phyloP scores from a whole-genome alignment of 2,888 invertebrate species.

The Parasteatoda lunata region DNA sequence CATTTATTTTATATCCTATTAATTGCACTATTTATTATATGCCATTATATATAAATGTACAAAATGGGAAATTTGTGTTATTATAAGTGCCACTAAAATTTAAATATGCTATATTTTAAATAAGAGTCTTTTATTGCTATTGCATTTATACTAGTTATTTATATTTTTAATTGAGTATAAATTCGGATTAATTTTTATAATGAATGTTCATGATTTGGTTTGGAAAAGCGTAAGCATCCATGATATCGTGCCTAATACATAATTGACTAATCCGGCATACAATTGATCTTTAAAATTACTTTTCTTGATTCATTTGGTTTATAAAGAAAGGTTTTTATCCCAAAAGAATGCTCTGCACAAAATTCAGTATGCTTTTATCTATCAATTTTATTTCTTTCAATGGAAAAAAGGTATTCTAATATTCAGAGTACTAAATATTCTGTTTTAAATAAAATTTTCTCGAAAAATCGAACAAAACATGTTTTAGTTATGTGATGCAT shows the following conservation, averaged over 20 bases:
- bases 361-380: constrained; percentile 15
- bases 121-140: too few relatives aligned
- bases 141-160: too few relatives aligned
- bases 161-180: too few relatives aligned
- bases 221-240: constrained; percentile 50
- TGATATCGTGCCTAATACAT: constrained; percentile 42
- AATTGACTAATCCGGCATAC: constrained; percentile 56
- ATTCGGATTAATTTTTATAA: too few relatives aligned
- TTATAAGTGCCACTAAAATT: too few relatives aligned
- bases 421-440: constrained; percentile 25
- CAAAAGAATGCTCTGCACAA: constrained; percentile 27
- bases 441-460: constrained; percentile 27
- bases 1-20: too few relatives aligned
- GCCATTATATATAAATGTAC: too few relatives aligned
- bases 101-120: too few relatives aligned
- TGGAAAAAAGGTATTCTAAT: constrained; percentile 9
- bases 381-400: constrained; percentile 26
- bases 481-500: constrained; percentile 12
- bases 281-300: constrained; percentile 43
- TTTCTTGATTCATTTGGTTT: constrained; percentile 31
- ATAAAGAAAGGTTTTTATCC: constrained; percentile 11
- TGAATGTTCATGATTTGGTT: constrained; percentile 55
- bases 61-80: too few relatives aligned
- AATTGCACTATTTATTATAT: too few relatives aligned
- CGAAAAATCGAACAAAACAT: constrained; percentile 15